A percentile compares a stretch with the other conserved stretches of the same genome.
Conservation (phyloP, 2,113 vertebrate genomes). For the Callaeas wilsoni region DNA sequence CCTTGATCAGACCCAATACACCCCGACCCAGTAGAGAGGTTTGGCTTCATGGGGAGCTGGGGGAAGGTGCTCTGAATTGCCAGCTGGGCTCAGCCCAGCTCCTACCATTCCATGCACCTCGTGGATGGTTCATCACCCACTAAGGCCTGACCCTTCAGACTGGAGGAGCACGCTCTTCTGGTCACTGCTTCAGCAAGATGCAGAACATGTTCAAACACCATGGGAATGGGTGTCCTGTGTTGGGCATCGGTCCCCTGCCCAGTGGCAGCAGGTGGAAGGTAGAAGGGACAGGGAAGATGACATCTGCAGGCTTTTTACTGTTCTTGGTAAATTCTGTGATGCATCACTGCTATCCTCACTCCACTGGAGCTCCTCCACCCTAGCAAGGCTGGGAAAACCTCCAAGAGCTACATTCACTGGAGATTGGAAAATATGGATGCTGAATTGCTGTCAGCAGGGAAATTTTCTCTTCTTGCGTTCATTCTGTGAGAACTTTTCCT, state of each 20-base stretch:
- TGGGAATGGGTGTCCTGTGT: rapidly evolving
- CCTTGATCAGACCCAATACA: too few species aligned
- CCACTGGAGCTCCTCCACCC: background rate
- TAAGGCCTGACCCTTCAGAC: background rate
- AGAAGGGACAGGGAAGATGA: background rate
- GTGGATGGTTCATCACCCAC: background rate
- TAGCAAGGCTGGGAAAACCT: background rate
- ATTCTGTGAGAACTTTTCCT: too few species aligned
- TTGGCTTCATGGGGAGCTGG: background rate
- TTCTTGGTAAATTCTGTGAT: background rate
- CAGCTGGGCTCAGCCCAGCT: background rate
- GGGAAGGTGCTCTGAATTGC: background rate
- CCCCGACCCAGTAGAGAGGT: rapidly evolving
- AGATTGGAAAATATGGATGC: too few species aligned
- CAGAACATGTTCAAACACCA: rapidly evolving
- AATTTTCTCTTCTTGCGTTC: too few species aligned
- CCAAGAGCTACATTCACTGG: background rate
- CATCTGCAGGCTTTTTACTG: background rate
- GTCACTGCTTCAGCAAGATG: background rate
- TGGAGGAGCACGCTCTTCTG: background rate
- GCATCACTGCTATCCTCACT: background rate
- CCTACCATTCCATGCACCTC: rapidly evolving
- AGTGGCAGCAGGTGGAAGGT: background rate
- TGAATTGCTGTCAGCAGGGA: too few species aligned
- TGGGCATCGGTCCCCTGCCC: background rate